Conservation (phyloP, 2,797 vertebrate species). For the Chaetodon trifasciatus region DNA sequence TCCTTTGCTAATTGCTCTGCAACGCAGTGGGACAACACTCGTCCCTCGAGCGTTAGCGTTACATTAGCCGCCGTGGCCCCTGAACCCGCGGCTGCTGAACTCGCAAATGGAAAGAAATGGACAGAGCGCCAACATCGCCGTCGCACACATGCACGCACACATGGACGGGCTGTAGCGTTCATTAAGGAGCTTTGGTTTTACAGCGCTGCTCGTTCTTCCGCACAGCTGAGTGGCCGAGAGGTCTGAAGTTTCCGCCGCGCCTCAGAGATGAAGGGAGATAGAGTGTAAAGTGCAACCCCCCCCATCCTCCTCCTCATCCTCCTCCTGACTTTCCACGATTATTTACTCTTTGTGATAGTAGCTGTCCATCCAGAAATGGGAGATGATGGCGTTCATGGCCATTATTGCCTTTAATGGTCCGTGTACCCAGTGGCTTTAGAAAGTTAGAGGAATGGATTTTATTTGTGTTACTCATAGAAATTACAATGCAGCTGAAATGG, state of each 20-base stretch:
- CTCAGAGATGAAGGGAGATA: constrained; percentile 34
- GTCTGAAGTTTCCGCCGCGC: constrained; percentile 53
- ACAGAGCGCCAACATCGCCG: constrained; percentile 11
- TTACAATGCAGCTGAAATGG: neutral
- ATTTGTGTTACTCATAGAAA: neutral
- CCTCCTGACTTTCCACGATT: constrained; percentile 3
- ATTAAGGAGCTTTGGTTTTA: constrained; percentile 53
- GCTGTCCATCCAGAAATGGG: neutral
- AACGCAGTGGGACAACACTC: constrained; percentile 53
- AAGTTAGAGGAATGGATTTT: constrained; percentile 7
- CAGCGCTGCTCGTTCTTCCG: constrained; percentile 42
- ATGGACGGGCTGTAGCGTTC: constrained; percentile 24
- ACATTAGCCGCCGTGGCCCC: constrained; percentile 29
- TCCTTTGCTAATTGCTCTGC: constrained; percentile 61
- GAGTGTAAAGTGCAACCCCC: constrained; percentile 11
- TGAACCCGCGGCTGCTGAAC: constrained; percentile 14
- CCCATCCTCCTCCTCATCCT: constrained; percentile 16
- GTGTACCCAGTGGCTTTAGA: constrained; percentile 5
- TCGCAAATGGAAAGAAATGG: constrained; percentile 48
- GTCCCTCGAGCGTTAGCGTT: constrained; percentile 60
- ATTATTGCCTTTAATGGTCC: constrained; percentile 26
- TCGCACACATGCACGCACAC: constrained; percentile 12
- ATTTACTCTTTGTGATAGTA: constrained; percentile 12
- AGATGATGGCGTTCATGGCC: constrained; percentile 3
- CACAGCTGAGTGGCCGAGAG: constrained; percentile 44